phyloP scores from a whole-genome alignment of 2,797 vertebrate genomes.

The Aselliscus stoliczkanus region DNA sequence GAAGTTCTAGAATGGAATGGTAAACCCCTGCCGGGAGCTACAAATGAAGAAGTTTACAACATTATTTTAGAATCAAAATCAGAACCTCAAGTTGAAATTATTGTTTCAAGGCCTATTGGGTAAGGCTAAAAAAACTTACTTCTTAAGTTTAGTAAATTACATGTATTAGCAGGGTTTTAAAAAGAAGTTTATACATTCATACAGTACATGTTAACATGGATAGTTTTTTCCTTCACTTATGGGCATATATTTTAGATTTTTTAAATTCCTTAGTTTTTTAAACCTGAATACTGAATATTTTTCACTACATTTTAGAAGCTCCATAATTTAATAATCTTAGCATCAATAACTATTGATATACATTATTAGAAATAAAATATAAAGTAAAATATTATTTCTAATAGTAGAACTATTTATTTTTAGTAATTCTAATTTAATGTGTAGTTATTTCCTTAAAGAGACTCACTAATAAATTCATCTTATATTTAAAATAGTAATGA shows the following conservation, averaged over 20 bases:
- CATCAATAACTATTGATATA: slow-evolving; percentile 28
- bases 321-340: neutral
- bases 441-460: slow-evolving; percentile 13
- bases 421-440: slow-evolving; percentile 14
- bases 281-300: slow-evolving; percentile 32
- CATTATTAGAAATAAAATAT: slow-evolving; percentile 43
- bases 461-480: neutral
- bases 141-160: slow-evolving; percentile 72
- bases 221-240: slow-evolving; percentile 52
- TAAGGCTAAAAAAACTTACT: slow-evolving; percentile 84
- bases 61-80: slow-evolving; percentile 99
- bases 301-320: slow-evolving; percentile 45
- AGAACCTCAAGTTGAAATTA: slow-evolving; percentile 98
- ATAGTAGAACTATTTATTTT: neutral
- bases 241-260: slow-evolving; percentile 53
- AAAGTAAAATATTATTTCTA: slow-evolving; percentile 30
- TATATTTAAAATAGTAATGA: slow-evolving; percentile 19
- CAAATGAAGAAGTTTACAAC: slow-evolving; percentile 99
- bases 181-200: slow-evolving; percentile 70
- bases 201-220: slow-evolving; percentile 66
- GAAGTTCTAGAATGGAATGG: slow-evolving; percentile 99
- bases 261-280: slow-evolving; percentile 31
- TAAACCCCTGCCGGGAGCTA: slow-evolving; percentile 96
- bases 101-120: slow-evolving; percentile 99
- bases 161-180: slow-evolving; percentile 68